These are phyloP conservation scores for Chrysaora quinquecirrha DNA, from an alignment of 30 jellyfish, hydroid and myxozoan genomes.

Conservation along the genomic window DNA sequence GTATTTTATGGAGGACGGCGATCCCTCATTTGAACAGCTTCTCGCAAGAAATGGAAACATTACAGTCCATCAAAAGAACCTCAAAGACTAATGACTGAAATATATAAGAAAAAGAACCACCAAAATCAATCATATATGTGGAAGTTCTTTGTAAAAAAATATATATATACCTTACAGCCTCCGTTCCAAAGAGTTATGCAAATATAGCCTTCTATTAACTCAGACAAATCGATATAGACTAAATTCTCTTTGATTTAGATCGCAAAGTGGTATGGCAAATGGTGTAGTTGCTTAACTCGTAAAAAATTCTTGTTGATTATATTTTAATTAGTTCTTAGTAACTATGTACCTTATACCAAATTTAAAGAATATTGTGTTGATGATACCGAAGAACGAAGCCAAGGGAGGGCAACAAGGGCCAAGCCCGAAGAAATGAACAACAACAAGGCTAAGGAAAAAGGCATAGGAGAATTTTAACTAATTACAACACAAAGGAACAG, in stretches of 20 bases:
- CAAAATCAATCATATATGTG: not conserved
- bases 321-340: no score
- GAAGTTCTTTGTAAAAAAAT: not conserved
- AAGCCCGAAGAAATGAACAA: no score
- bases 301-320: not conserved
- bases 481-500: no score
- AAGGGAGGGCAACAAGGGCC: no score
- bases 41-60: not conserved
- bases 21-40: not conserved
- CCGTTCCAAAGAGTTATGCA: not conserved
- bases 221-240: not conserved
- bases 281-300: not conserved
- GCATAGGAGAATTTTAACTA: no score
- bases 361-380: no score
- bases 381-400: no score
- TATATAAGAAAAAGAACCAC: no score
- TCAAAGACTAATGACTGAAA: not conserved
- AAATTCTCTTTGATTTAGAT: not conserved
- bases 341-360: no score
- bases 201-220: not conserved
- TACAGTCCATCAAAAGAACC: not conserved
- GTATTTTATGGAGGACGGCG: not conserved
- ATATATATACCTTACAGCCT: not conserved
- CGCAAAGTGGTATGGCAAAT: not conserved
- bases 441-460: no score